These are phyloP conservation scores for Xestia sexstrigata DNA, from an alignment of 2,888 invertebrate genomes.

Conservation along the genomic window DNA sequence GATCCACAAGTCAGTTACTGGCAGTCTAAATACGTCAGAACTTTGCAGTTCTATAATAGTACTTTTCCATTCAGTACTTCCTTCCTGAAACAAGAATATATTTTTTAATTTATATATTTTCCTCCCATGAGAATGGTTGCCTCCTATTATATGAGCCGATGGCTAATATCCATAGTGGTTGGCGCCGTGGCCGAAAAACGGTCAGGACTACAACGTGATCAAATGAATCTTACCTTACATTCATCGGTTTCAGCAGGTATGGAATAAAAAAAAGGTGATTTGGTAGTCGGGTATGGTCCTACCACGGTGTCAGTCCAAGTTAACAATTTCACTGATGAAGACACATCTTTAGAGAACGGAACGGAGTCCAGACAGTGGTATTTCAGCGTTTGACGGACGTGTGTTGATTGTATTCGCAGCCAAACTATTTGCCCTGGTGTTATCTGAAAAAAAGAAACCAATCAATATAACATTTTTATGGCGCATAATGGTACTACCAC, in stretches of 20 bases:
- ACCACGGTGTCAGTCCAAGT: slow-evolving; percentile 66
- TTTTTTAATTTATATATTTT: background rate
- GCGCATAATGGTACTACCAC: background rate
- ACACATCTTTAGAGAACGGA: slow-evolving; percentile 34
- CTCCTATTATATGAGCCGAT: background rate
- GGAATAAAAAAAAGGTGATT: slow-evolving; percentile 61
- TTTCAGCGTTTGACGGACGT: slow-evolving; percentile 58
- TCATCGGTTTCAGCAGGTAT: slow-evolving; percentile 41
- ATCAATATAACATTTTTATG: background rate
- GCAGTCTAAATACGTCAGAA: slow-evolving; percentile 55
- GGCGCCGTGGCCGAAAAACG: background rate
- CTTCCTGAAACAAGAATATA: slow-evolving; percentile 40
- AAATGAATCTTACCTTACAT: slow-evolving; percentile 19
- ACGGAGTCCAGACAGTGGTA: slow-evolving; percentile 66
- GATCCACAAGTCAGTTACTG: slow-evolving; percentile 67
- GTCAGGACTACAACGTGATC: background rate
- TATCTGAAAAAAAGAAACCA: slow-evolving; percentile 21
- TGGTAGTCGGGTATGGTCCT: slow-evolving; percentile 53
- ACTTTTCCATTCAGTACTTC: slow-evolving; percentile 21
- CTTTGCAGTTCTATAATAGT: slow-evolving; percentile 56
- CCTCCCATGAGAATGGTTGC: background rate
- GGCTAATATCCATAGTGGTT: background rate
- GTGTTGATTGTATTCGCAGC: slow-evolving; percentile 59
- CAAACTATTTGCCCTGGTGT: slow-evolving; percentile 45
- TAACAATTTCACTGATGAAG: slow-evolving; percentile 52